A percentile compares a stretch with the other conserved stretches of the same genome.
These are phyloP conservation scores for Marmota flaviventris DNA, from an alignment of 2,113 vertebrate species.

Conservation along the genomic window DNA sequence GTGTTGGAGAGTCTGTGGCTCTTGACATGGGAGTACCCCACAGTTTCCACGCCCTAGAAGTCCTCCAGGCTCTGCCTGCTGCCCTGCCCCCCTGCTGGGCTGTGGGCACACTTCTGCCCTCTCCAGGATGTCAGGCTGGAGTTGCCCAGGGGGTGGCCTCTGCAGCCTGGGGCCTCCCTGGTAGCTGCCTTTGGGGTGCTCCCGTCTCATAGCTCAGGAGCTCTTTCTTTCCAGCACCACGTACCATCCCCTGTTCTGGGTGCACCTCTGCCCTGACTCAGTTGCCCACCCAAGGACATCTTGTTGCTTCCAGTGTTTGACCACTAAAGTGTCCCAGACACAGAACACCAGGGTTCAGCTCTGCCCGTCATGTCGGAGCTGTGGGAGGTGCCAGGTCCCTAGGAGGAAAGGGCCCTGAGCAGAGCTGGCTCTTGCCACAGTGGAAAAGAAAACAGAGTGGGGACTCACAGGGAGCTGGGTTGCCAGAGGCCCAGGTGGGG, in stretches of 20 bases:
- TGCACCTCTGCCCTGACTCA: no score
- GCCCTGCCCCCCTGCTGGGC: no score
- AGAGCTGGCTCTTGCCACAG: background rate
- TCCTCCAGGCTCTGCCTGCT: background rate
- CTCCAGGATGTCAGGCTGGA: no score
- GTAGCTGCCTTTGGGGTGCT: no score
- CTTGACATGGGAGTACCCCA: rapidly evolving
- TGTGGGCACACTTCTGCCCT: no score
- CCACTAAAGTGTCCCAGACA: background rate
- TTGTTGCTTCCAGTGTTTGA: background rate
- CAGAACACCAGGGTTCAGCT: rapidly evolving
- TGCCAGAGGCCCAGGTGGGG: background rate
- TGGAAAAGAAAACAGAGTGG: background rate
- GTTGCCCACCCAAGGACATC: background rate
- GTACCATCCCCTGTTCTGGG: no score
- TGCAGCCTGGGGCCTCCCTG: no score
- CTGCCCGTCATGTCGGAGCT: background rate
- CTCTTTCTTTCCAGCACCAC: no score
- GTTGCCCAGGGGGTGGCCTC: no score
- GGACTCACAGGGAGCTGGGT: background rate
- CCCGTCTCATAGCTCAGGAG: no score
- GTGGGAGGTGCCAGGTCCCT: no score
- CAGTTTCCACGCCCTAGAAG: background rate
- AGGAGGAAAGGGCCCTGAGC: background rate
- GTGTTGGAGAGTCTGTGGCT: background rate